Conservation (phyloP, 2,113 vertebrate species). For the Elgaria multicarinata region DNA sequence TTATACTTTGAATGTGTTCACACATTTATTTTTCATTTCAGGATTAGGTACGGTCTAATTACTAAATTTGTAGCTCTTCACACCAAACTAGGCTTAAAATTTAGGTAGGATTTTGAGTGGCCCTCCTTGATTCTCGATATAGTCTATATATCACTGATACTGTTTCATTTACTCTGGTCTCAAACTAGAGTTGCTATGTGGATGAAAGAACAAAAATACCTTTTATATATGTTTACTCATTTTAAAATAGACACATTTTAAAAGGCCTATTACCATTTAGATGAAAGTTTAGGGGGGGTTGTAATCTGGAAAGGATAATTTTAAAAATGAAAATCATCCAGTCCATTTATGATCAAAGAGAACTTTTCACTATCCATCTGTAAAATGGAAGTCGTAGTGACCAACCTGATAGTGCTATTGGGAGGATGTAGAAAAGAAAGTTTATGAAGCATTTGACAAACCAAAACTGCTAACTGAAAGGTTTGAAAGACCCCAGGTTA, state of each 20-base stretch:
- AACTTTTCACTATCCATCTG: background rate
- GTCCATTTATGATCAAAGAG: background rate
- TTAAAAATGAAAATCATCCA: background rate
- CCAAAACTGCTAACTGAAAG: background rate
- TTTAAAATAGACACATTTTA: background rate
- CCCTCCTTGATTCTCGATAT: background rate
- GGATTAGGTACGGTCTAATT: background rate
- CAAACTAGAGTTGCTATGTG: background rate
- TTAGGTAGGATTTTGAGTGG: background rate
- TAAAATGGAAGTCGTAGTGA: background rate
- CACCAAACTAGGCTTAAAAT: background rate
- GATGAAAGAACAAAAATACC: background rate
- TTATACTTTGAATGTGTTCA: background rate
- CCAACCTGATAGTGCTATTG: background rate
- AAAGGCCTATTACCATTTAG: background rate
- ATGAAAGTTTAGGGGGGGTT: background rate
- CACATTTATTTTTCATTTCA: background rate
- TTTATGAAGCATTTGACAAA: background rate
- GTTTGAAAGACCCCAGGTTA: background rate
- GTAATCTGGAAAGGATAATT: too few relatives aligned
- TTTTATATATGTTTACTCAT: background rate
- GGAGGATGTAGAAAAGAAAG: background rate
- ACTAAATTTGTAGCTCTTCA: background rate
- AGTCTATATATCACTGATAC: background rate
- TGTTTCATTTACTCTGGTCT: background rate